Evolutionary conservation across 2,113 vertebrate species (phyloP), one percentile per base, ranked within the genome.

Genomic region (Mustela nigripes): DNA sequence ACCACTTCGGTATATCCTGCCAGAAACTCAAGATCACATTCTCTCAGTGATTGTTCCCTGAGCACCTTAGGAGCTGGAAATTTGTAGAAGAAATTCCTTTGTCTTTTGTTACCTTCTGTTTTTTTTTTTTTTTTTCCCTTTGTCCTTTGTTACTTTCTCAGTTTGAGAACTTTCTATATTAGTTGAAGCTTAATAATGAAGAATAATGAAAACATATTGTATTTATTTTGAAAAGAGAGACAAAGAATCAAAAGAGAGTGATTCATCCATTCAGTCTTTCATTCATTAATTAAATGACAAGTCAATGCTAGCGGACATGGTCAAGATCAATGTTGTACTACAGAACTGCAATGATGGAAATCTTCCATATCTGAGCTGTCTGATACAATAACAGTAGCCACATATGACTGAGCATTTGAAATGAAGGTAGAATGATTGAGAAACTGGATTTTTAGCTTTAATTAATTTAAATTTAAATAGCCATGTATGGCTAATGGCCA

Each of bases 191-290:
- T 86, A 79, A n/a, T n/a, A 33, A 93, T 31, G 11, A 91, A 83
- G 12, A 76, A 65, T 31, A 65, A 36, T 79, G 85, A 63, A 63
- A 53, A 5, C 4, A 62, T 62, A 28, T 56, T n/a, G 48, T 31
- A 62, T 84, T 93, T 63, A 96, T 92, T 53, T 95, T 42, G 31
- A 95, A 92, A 82, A 53, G 50, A 73, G 33, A 78, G 48, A 31
- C 24, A 53, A 79, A 65, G 11, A 31, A 10, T 8, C 39, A 67
- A 86, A 86, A 93, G 36, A 73, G 24, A 58, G 50, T 50, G 5
- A 62, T 62, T 71, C 9, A 86, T 85, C 60, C 11, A 45, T 73
- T 97, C 15, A 62, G n/a, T 69, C 28, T 85, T 85, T 48, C 6
- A 71, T 76, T 80, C 24, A 36, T 81, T 50, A 39, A n/a, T 91